Conservation (phyloP, 1,140 invertebrate genomes). For the Drosophila prosaltans region DNA sequence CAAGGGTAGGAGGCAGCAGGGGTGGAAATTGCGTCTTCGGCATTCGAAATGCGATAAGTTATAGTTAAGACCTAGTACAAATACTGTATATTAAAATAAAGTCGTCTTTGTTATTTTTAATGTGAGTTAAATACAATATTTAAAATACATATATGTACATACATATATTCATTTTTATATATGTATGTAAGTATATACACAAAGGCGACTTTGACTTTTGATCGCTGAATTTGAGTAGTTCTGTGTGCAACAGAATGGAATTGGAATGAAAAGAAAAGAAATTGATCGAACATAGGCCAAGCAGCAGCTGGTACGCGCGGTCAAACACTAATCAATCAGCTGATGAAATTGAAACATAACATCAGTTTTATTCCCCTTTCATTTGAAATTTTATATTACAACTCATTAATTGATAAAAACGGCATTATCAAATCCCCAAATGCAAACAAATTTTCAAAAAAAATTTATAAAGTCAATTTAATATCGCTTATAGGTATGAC, state of each 20-base stretch:
- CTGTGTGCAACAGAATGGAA: background rate
- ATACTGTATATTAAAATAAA: background rate
- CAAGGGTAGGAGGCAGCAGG: background rate
- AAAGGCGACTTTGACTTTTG: conserved; percentile 9
- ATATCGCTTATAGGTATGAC: too few species aligned
- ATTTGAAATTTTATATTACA: background rate
- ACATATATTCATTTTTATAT: background rate
- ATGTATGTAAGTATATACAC: background rate
- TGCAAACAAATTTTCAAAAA: too few species aligned
- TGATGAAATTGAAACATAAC: background rate
- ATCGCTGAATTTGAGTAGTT: background rate
- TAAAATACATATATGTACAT: background rate
- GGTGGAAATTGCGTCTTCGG: conserved; percentile 53
- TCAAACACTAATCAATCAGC: background rate
- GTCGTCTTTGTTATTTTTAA: too few species aligned
- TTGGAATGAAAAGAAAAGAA: background rate
- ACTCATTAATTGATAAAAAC: too few species aligned
- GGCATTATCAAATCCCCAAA: too few species aligned
- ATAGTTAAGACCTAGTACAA: conserved; percentile 22
- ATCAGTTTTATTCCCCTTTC: background rate
- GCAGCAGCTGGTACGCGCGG: too few species aligned
- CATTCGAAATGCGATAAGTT: conserved; percentile 51
- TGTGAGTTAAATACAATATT: background rate
- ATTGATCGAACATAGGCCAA: background rate
- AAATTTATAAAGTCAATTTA: too few species aligned